Conservation (phyloP, 2,888 invertebrate genomes). For the Bombyx huttoni region DNA sequence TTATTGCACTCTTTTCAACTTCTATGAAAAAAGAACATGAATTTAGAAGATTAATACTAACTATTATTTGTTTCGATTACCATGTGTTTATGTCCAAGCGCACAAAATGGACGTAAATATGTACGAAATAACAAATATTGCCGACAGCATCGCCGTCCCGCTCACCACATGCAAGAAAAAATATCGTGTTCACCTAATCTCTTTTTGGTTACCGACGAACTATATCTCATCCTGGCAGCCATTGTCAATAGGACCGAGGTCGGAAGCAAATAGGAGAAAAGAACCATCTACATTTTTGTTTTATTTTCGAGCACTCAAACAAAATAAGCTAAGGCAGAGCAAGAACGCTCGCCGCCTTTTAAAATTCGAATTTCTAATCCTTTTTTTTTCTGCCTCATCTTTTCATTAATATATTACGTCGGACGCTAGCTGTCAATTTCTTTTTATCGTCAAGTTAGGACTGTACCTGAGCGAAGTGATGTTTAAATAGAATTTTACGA, state of each 20-base stretch:
- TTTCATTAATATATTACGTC: conserved; percentile 69
- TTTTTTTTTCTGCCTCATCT: conserved; percentile 55
- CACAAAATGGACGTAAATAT: too few relatives aligned
- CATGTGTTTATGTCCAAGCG: too few relatives aligned
- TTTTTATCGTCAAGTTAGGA: conserved; percentile 37
- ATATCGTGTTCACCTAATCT: conserved; percentile 62
- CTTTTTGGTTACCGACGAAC: conserved; percentile 62
- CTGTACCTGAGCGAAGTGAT: conserved; percentile 38
- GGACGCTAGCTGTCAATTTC: conserved; percentile 53
- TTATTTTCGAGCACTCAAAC: conserved; percentile 60
- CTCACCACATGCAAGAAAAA: conserved; percentile 38
- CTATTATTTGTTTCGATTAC: too few relatives aligned
- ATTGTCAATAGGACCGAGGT: conserved; percentile 69
- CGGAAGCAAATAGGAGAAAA: conserved; percentile 69
- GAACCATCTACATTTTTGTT: conserved; percentile 52
- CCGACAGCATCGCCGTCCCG: conserved; percentile 25
- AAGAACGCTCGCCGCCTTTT: conserved; percentile 60
- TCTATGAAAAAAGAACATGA: too few relatives aligned
- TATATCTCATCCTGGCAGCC: conserved; percentile 71
- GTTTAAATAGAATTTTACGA: conserved; percentile 33
- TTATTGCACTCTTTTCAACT: too few relatives aligned
- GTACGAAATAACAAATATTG: background rate
- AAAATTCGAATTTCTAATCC: conserved; percentile 53
- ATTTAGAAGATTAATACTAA: too few relatives aligned
- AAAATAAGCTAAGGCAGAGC: conserved; percentile 58